phyloP scores from a whole-genome alignment of 2,888 invertebrate species.

The Meghimatium bilineatum region DNA sequence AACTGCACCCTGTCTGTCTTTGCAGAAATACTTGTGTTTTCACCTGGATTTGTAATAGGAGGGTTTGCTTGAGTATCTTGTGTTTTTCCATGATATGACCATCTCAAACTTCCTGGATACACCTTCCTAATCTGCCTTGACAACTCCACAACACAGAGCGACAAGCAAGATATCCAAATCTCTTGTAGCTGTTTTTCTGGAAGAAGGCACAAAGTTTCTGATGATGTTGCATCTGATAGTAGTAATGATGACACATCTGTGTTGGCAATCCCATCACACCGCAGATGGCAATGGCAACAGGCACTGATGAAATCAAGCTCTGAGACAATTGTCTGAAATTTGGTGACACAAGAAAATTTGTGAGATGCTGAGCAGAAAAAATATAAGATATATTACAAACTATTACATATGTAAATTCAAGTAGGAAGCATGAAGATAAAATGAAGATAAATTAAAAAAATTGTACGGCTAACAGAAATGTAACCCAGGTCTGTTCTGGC shows the following conservation, averaged over 20 bases:
- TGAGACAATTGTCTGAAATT: neutral
- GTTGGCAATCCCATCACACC: neutral
- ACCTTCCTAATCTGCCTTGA: neutral
- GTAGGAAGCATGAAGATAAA: too few species aligned
- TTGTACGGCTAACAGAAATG: too few species aligned
- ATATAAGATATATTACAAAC: too few species aligned
- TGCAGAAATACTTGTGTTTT: neutral
- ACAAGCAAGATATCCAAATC: slow-evolving; percentile 12
- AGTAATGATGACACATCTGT: neutral
- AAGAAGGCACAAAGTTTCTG: slow-evolving; percentile 9
- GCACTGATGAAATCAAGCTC: slow-evolving; percentile 11
- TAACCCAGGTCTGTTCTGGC: too few species aligned
- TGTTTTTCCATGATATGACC: neutral
- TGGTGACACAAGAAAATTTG: neutral
- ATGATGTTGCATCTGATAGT: neutral
- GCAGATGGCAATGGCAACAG: slow-evolving; percentile 31
- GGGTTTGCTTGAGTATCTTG: neutral
- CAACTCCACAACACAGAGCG: neutral
- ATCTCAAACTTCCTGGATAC: neutral
- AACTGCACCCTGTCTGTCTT: neutral
- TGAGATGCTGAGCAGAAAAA: neutral
- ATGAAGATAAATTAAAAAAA: too few species aligned
- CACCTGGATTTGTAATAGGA: neutral
- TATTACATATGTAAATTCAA: too few species aligned
- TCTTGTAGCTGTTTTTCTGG: slow-evolving; percentile 5